Evolutionary conservation across 2,888 invertebrate species (phyloP).

Genomic region (Drosophila longiperda): DNA sequence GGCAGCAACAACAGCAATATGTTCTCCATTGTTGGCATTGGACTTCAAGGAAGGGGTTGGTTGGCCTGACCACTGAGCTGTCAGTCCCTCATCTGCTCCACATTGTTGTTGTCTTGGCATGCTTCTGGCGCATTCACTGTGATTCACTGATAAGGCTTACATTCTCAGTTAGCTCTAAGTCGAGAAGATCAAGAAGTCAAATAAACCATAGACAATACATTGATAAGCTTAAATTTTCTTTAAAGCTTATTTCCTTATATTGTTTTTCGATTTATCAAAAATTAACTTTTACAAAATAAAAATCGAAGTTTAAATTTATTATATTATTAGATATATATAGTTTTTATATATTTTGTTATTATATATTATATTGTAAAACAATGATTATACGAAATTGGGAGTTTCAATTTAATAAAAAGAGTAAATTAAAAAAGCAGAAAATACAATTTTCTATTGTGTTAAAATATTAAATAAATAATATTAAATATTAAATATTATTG

Average conservation of each 20-base stretch:
- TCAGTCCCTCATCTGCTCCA: slow-evolving; percentile 56
- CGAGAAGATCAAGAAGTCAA: slow-evolving; percentile 24
- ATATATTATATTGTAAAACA: too few species aligned
- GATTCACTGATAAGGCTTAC: slow-evolving; percentile 46
- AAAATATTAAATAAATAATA: too few species aligned
- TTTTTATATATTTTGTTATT: too few species aligned
- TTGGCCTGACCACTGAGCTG: slow-evolving; percentile 40
- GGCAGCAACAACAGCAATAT: slow-evolving; percentile 51
- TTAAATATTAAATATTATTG: too few species aligned
- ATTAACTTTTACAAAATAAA: background rate
- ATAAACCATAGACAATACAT: background rate
- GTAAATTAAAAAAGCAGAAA: background rate
- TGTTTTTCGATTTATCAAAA: background rate
- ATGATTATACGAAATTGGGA: background rate
- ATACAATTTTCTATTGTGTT: background rate
- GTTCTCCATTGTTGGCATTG: slow-evolving; percentile 56
- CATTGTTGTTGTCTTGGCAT: slow-evolving; percentile 31
- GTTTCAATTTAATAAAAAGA: background rate
- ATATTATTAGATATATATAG: too few species aligned
- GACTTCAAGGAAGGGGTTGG: slow-evolving; percentile 42
- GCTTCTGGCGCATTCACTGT: slow-evolving; percentile 35
- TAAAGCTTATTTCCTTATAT: background rate
- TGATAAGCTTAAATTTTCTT: background rate
- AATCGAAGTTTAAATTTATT: background rate
- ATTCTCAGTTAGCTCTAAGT: slow-evolving; percentile 30